Conservation (phyloP, 2,797 vertebrate genomes). For the Eulemur albifrons region DNA sequence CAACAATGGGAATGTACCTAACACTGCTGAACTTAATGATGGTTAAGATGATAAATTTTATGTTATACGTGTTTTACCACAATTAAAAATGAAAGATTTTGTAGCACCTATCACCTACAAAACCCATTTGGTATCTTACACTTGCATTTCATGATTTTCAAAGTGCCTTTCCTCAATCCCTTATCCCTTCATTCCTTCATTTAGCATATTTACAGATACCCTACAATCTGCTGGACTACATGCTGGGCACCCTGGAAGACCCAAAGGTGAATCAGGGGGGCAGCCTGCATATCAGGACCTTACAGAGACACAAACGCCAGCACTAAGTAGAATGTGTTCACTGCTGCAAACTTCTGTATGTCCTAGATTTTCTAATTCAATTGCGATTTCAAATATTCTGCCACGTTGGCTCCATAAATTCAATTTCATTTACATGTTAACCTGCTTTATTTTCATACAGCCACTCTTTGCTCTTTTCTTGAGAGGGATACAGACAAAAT, state of each 20-base stretch:
- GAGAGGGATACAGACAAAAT: not conserved
- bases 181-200: fast-evolving
- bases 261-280: not conserved
- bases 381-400: not conserved
- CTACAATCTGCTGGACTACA: fast-evolving
- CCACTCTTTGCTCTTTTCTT: not conserved
- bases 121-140: not conserved
- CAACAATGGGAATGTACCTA: fast-evolving
- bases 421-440: not conserved
- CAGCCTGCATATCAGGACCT: no score
- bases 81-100: not conserved
- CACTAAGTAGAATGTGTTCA: not conserved
- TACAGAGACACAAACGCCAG: not conserved
- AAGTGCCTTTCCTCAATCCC: not conserved
- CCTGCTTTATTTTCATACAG: not conserved
- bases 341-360: not conserved
- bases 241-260: not conserved
- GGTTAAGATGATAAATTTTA: not conserved
- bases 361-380: not conserved
- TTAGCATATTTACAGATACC: fast-evolving
- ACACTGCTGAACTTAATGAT: not conserved
- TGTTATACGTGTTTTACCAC: not conserved
- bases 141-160: not conserved
- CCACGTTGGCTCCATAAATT: not conserved
- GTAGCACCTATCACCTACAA: no score